Percentiles rank a stretch among this genome's conserved stretches.
These are phyloP conservation scores for Lepisosteus osseus DNA, from an alignment of 2,113 vertebrate genomes.

Conservation along the genomic window DNA sequence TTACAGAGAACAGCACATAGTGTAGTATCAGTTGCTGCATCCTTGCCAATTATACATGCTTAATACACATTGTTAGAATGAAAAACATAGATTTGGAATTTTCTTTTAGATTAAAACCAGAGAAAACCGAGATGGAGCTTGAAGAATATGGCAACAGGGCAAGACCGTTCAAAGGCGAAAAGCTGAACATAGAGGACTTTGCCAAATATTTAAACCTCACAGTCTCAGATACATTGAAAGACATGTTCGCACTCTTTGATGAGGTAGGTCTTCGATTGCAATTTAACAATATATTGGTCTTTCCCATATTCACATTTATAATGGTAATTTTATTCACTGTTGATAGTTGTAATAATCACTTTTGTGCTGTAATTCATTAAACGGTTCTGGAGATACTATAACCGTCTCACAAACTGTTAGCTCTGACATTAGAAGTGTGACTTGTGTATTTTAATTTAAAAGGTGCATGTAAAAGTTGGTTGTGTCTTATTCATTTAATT, in stretches of 20 bases:
- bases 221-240: constrained; percentile 71
- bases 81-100: neutral
- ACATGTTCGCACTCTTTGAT: constrained; percentile 87
- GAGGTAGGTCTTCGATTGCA: constrained; percentile 68
- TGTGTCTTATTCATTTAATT: too few relatives aligned
- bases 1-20: too few relatives aligned
- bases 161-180: constrained; percentile 61
- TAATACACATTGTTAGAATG: neutral
- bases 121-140: constrained; percentile 75
- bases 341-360: too few relatives aligned
- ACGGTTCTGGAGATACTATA: too few relatives aligned
- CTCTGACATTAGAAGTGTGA: too few relatives aligned
- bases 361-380: too few relatives aligned
- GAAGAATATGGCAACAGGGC: constrained; percentile 71
- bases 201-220: constrained; percentile 77
- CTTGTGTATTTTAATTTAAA: too few relatives aligned
- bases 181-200: constrained; percentile 69
- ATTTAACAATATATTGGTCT: too few relatives aligned
- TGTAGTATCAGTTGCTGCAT: too few relatives aligned
- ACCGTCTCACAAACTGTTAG: too few relatives aligned
- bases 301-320: neutral
- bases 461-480: too few relatives aligned
- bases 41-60: neutral
- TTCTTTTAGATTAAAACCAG: constrained; percentile 75
- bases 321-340: neutral